A percentile compares a stretch with the other conserved stretches of the same genome.
phyloP scores from a whole-genome alignment of 2,888 invertebrate species.

The Allophyes oxyacanthae region DNA sequence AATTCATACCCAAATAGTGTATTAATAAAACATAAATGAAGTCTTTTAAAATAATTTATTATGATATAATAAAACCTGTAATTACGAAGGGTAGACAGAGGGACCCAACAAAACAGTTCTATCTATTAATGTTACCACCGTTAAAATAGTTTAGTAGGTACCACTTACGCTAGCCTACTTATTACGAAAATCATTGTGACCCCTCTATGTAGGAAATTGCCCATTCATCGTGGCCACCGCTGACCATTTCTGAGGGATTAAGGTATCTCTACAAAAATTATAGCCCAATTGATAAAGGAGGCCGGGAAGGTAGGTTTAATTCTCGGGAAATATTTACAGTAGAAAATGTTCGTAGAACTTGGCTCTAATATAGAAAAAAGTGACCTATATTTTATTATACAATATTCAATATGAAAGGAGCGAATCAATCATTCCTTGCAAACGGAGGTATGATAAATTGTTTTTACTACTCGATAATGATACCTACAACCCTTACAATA shows the following conservation, averaged over 20 bases:
- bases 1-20: not conserved
- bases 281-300: constrained; percentile 22
- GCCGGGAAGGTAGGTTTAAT: not conserved
- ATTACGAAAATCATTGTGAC: constrained; percentile 23
- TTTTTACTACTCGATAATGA: constrained; percentile 56
- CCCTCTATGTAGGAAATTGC: constrained; percentile 17
- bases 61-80: not conserved
- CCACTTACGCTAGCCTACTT: constrained; percentile 17
- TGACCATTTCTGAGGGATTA: constrained; percentile 15
- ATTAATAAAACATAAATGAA: not conserved
- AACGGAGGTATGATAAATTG: constrained; percentile 67
- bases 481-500: constrained; percentile 21
- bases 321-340: not conserved
- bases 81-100: constrained; percentile 20
- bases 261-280: constrained; percentile 15
- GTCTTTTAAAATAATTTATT: not conserved
- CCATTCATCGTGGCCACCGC: constrained; percentile 12
- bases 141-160: constrained; percentile 17
- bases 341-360: constrained; percentile 17
- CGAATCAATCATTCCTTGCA: constrained; percentile 65
- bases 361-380: constrained; percentile 39
- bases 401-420: constrained; percentile 67
- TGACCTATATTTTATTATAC: constrained; percentile 67
- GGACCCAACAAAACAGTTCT: constrained; percentile 9
- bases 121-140: constrained; percentile 10